Evolutionary conservation across 2,113 vertebrate genomes (phyloP), one percentile per base, ranked within the genome.

Genomic region (Triplophysa dalaica): DNA sequence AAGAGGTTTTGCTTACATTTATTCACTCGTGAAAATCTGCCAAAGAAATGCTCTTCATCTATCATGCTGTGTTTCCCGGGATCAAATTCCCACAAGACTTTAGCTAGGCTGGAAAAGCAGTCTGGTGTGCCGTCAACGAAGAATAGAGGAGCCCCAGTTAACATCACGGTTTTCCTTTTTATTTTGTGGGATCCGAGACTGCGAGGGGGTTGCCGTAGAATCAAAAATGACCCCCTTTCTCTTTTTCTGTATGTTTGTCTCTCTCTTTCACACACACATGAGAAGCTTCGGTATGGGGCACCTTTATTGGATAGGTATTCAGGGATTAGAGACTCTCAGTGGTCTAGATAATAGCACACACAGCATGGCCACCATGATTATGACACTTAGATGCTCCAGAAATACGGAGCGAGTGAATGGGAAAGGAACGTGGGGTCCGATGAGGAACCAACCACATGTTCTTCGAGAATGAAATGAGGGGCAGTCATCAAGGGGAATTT

Each of bases 321-420:
- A 89, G 80, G 90, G 92, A 94, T 94, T 93, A 93, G 85, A 86
- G 90, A 87, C 90, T 90, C 90, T 92, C 88, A 85, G 89, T 89
- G 86, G 83, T 86, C 89, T 86, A 89, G 88, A 90, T 89, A 91
- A 92, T 90, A 84, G 86, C 85, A 81, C 85, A 84, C 88, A 86
- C 93, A 93, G 92, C 92, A 92, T 88, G 91, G 86, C 87, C 63
- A 82, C 86, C 83, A 86, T 84, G 87, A 92, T 93, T 93, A 94
- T 93, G 90, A 93, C 90, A 87, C 89, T 92, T 93, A 92, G 89
- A 93, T 93, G 85, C 89, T 82, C 88, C 79, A 88, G 88, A 90
- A 91, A 92, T 92, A 88, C 91, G 89, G 63, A 72, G 54, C 26
- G 63, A 88, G 86, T 80, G 54, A 61, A 86, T 29, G 74, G 86